Evolutionary conservation across 1,140 invertebrate species (phyloP), one percentile per base, ranked within the genome.

Genomic region (Pseudomyrmex gracilis): DNA sequence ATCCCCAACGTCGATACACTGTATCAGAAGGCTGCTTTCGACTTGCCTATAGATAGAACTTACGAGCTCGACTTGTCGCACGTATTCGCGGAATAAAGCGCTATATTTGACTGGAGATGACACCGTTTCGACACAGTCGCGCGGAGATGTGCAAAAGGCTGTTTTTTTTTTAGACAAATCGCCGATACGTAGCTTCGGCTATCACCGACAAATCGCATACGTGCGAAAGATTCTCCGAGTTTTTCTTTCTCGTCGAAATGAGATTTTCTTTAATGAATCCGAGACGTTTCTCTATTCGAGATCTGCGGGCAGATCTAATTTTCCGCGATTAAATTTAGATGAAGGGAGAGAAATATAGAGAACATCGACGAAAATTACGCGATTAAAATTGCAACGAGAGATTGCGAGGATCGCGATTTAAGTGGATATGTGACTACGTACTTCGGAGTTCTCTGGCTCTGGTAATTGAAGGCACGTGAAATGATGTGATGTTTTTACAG

Each of bases 31-130:
- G 17, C 71, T 73, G 17, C 55, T 88, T 82, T 76, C 17, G 58
- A 63, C 74, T 61, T 20, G 74, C 13, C 57, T 84, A 87, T 88
- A 87, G 70, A 83, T 73, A 68, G 71, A 66, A 73, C 55, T 55
- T 64, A 17, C 61, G 34, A 73, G 22, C 53, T 15, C 34, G 57
- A 60, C 66, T 70, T 24, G 22, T 12, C 43, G 66, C 34, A 34
- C 66, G n/a, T 80, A 80, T 80, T 80, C 76, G 66, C 43, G n/a
- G 76, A 70, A 68, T 15, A 47, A 20, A 20, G 15, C 34, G 76
- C 76, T 80, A 80, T 80, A 80, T 80, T 71, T 71, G 76, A 80
- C 22, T 45, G 20, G 34, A 67, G 64, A 57, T 78, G 76, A 80
- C 76, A 80, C 12, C 53, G 53, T 80, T 71, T 70, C 53, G 51